These are phyloP conservation scores for Recurvirostra avosetta DNA, from an alignment of 2,113 vertebrate genomes.

Conservation along the genomic window DNA sequence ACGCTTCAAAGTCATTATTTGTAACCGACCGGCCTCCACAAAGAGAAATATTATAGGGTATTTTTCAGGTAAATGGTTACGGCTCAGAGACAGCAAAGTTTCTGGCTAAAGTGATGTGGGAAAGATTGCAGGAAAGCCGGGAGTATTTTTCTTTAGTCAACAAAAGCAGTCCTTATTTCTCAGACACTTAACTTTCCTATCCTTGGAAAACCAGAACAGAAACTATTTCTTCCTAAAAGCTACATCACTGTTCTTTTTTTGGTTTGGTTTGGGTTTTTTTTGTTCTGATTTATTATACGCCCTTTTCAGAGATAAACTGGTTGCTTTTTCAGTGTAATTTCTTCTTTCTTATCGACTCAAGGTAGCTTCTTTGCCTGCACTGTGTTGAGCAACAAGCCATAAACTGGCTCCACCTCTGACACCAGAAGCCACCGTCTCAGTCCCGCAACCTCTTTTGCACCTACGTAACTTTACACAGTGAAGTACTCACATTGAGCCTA, in stretches of 20 bases:
- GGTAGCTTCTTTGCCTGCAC: not conserved
- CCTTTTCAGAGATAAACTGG: not conserved
- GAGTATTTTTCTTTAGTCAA: not conserved
- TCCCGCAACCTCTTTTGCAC: not conserved
- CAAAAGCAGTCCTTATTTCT: not conserved
- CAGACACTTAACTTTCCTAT: not conserved
- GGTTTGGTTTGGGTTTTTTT: not conserved
- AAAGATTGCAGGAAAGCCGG: not conserved
- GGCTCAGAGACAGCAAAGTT: not conserved
- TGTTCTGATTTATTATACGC: not conserved
- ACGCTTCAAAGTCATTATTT: not conserved
- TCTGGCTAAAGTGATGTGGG: not conserved
- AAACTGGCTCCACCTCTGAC: not conserved
- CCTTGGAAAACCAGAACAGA: not conserved
- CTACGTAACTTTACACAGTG: not conserved
- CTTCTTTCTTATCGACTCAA: not conserved
- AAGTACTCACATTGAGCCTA: not conserved
- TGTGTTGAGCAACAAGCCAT: not conserved
- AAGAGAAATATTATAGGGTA: not conserved
- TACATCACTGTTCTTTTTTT: not conserved
- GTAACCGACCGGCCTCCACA: not conserved
- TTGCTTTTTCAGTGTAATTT: not conserved
- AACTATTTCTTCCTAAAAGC: not conserved
- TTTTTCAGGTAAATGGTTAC: constrained; percentile 14
- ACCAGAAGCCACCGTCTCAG: not conserved